A percentile compares a stretch with the other conserved stretches of the same genome.
Conservation (phyloP, 2,888 invertebrate species). For the Digitonthophagus gazella region DNA sequence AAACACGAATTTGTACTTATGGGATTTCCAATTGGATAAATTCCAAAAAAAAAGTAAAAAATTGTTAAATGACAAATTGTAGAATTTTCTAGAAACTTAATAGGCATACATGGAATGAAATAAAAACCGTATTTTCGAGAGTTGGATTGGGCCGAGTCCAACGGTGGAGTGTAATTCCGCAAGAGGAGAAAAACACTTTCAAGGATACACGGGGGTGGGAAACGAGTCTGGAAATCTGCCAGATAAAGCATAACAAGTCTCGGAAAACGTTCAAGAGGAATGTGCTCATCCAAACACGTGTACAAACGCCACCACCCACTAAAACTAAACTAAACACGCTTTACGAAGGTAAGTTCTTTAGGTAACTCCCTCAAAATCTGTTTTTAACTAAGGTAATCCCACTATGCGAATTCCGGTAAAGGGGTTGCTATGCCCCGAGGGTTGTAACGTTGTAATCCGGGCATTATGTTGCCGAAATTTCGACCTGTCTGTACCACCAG, state of each 20-base stretch:
- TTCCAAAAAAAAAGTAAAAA: no score
- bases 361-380: not conserved
- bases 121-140: not conserved
- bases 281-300: not conserved
- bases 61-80: no score
- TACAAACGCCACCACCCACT: not conserved
- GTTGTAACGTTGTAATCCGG: not conserved
- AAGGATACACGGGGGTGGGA: not conserved
- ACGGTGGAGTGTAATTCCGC: not conserved
- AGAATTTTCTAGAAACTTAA: not conserved
- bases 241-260: not conserved
- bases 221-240: not conserved
- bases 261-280: not conserved
- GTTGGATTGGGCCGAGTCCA: not conserved
- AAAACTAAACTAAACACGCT: not conserved
- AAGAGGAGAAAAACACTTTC: not conserved
- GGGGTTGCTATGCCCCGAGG: not conserved
- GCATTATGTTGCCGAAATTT: not conserved
- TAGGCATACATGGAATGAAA: not conserved
- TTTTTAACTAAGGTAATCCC: not conserved
- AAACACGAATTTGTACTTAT: not conserved
- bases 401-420: not conserved
- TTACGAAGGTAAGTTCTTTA: not conserved
- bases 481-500: not conserved
- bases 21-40: not conserved